Conservation (phyloP, 2,888 invertebrate species). For the Liopterus haemorrhoidalis region DNA sequence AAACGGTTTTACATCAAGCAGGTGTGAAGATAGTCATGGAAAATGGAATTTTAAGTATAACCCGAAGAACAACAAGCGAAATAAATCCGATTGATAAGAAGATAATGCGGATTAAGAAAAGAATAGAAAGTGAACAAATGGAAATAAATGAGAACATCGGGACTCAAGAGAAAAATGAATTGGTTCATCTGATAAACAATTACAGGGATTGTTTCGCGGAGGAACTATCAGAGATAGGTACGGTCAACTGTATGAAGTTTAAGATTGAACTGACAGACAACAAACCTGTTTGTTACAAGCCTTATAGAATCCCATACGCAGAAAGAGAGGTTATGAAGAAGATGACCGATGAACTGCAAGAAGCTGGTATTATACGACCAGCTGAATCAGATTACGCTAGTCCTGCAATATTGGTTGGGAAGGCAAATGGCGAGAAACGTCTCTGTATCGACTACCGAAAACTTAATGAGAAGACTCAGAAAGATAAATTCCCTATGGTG, state of each 20-base stretch:
- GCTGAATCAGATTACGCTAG: conserved; percentile 27
- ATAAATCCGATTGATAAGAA: too few relatives aligned
- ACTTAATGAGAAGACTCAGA: conserved; percentile 32
- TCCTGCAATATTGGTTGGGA: conserved; percentile 21
- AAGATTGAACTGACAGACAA: conserved; percentile 25
- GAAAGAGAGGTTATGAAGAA: conserved; percentile 21
- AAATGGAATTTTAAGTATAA: too few relatives aligned
- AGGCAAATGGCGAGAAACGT: conserved; percentile 22
- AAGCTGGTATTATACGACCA: conserved; percentile 21
- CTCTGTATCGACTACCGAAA: conserved; percentile 29
- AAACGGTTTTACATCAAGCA: neutral
- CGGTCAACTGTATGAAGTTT: conserved; percentile 14
- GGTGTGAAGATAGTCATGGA: neutral
- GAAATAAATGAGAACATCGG: too few relatives aligned
- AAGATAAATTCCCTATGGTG: conserved; percentile 33
- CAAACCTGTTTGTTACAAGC: conserved; percentile 22
- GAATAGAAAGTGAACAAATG: too few relatives aligned
- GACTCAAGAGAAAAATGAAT: too few relatives aligned
- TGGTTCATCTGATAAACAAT: too few relatives aligned
- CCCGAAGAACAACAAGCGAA: too few relatives aligned
- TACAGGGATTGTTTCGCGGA: neutral
- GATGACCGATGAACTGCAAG: conserved; percentile 22
- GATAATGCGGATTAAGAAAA: too few relatives aligned
- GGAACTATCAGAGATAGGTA: neutral
- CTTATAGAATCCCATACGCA: conserved; percentile 27